These are phyloP conservation scores for Hormaphis cornu DNA, from an alignment of 1,140 invertebrate species.

Conservation along the genomic window DNA sequence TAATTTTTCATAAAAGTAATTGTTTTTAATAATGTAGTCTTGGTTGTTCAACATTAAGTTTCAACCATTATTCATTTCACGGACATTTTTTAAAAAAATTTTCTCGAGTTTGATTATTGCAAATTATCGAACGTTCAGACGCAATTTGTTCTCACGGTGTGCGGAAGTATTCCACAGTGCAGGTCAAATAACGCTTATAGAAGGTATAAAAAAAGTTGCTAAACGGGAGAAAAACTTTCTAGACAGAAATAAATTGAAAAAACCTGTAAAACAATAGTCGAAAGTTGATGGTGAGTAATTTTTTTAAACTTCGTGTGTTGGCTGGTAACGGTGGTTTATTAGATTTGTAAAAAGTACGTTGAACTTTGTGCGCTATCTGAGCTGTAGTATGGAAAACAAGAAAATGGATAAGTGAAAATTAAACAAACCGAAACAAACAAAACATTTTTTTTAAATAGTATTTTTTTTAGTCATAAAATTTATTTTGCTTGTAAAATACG, in stretches of 20 bases:
- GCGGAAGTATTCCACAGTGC: neutral
- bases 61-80: neutral
- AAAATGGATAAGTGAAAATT: no score
- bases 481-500: no score
- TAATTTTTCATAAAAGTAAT: no score
- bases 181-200: neutral
- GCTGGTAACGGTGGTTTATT: neutral
- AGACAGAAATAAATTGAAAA: slow-evolving; percentile 29
- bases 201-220: slow-evolving; percentile 30
- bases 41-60: no score
- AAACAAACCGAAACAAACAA: no score
- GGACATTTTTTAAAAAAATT: neutral
- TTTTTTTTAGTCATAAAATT: no score
- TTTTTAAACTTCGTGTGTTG: slow-evolving; percentile 6
- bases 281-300: neutral
- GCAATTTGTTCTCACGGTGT: neutral
- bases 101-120: neutral
- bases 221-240: slow-evolving; percentile 18
- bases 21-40: no score
- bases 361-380: neutral
- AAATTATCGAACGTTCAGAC: neutral
- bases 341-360: neutral
- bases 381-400: neutral
- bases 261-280: slow-evolving; percentile 9
- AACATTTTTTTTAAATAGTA: no score